These are phyloP conservation scores for Mirza zaza DNA, from an alignment of 2,113 vertebrate species.

Conservation along the genomic window DNA sequence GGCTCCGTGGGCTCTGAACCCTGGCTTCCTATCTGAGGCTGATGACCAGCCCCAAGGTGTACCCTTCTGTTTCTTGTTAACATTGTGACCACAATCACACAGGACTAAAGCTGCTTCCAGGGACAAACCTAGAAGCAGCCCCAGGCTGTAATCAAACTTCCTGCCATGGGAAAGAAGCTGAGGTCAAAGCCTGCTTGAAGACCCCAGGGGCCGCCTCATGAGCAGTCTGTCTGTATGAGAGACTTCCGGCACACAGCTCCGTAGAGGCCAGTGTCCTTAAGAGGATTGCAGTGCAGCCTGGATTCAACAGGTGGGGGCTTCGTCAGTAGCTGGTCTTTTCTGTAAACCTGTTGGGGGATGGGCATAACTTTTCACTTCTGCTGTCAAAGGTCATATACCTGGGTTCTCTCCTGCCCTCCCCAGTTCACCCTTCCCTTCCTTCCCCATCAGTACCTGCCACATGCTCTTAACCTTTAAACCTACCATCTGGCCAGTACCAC, in stretches of 20 bases:
- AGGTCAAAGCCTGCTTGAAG: constrained; percentile 41
- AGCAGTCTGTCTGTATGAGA: background rate
- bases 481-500: background rate
- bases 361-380: background rate
- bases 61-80: background rate
- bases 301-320: background rate
- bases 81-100: background rate
- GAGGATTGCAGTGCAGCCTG: background rate
- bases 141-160: background rate
- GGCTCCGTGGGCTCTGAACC: background rate
- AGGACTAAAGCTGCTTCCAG: background rate
- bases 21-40: background rate
- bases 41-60: background rate
- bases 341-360: background rate
- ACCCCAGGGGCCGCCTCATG: background rate
- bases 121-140: constrained; percentile 22
- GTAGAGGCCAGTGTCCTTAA: background rate
- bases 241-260: background rate
- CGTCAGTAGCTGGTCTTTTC: background rate
- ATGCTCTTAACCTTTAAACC: background rate
- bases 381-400: background rate
- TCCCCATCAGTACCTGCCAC: too few species aligned
- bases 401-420: background rate
- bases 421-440: background rate
- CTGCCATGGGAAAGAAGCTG: background rate